A percentile compares a stretch with the other conserved stretches of the same genome.
Conservation (phyloP, 1,140 invertebrate species). For the Coelopa frigida region DNA sequence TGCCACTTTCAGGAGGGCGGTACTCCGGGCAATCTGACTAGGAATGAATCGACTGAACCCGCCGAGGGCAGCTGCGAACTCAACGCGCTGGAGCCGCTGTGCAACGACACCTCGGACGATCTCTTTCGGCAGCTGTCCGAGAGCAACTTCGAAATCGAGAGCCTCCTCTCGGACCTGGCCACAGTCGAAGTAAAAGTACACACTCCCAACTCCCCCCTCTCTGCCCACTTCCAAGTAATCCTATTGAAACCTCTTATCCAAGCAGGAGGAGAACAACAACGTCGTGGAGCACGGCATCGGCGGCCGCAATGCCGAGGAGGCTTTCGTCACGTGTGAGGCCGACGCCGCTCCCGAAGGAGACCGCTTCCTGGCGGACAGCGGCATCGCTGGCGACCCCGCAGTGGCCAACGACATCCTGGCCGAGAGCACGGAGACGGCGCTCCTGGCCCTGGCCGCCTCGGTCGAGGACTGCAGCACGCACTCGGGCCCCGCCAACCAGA, state of each 20-base stretch:
- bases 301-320: conserved; percentile 1
- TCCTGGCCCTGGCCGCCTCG: conserved; percentile 22
- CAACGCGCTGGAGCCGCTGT: conserved; percentile 40
- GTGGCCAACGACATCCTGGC: too few relatives aligned
- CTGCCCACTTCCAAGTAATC: conserved; percentile 6
- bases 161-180: conserved; percentile 49
- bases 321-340: conserved; percentile 1
- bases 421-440: conserved; percentile 10
- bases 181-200: conserved; percentile 49
- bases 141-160: conserved; percentile 49
- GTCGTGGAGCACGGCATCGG: conserved; percentile 6
- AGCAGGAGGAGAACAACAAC: conserved; percentile 47
- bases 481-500: too few relatives aligned
- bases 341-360: not conserved
- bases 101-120: conserved; percentile 42
- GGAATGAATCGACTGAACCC: conserved; percentile 8
- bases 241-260: not conserved
- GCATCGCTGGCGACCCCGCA: too few relatives aligned
- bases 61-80: conserved; percentile 16
- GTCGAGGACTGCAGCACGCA: conserved; percentile 8
- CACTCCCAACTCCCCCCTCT: conserved; percentile 1
- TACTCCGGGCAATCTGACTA: too few relatives aligned
- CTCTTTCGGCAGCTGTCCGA: conserved; percentile 42
- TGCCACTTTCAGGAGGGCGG: too few relatives aligned
- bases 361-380: not conserved